phyloP scores from a whole-genome alignment of 1,140 invertebrate genomes.

The Lepidurus couesii region DNA sequence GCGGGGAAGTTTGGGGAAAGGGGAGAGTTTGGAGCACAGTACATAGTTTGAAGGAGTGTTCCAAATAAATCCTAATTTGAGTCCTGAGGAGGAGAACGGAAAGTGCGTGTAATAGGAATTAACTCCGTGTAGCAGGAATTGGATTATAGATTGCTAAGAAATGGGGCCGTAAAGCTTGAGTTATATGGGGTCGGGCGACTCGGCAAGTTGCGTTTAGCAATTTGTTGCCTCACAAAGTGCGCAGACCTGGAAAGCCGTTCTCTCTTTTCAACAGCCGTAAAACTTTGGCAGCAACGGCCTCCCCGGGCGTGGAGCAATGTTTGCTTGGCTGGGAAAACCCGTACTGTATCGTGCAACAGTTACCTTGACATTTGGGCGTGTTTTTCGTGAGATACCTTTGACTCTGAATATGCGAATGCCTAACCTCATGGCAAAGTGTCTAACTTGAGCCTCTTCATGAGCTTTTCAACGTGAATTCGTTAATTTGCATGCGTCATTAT shows the following conservation, averaged over 20 bases:
- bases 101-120: too few relatives aligned
- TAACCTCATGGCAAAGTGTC: too few relatives aligned
- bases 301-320: not conserved
- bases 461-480: too few relatives aligned
- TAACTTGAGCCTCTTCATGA: too few relatives aligned
- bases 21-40: too few relatives aligned
- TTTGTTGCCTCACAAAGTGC: slow-evolving; percentile 15
- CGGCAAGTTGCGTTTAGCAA: not conserved
- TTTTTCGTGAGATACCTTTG: not conserved
- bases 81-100: too few relatives aligned
- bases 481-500: too few relatives aligned
- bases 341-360: not conserved
- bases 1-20: not conserved
- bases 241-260: not conserved
- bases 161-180: not conserved
- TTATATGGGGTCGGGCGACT: not conserved
- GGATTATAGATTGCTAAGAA: not conserved
- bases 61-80: too few relatives aligned
- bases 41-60: too few relatives aligned
- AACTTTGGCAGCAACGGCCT: not conserved
- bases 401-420: too few relatives aligned
- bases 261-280: not conserved
- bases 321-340: not conserved
- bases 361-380: not conserved
- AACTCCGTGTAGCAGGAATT: too few relatives aligned